phyloP scores from a whole-genome alignment of 2,797 vertebrate genomes.

The Micrastur ruficollis region DNA sequence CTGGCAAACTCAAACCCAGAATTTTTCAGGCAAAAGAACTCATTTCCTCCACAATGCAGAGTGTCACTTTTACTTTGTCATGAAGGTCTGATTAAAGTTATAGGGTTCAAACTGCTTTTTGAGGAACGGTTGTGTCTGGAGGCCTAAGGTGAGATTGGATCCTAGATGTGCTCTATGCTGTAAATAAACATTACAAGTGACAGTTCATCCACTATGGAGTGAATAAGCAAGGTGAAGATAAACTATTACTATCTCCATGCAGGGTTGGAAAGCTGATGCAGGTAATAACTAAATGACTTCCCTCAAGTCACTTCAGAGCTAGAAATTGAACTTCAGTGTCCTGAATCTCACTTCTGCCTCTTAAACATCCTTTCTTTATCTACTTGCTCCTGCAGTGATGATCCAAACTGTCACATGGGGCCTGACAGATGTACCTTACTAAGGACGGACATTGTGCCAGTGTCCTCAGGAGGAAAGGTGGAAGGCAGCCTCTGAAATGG shows the following conservation, averaged over 20 bases:
- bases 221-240: not conserved
- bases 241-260: not conserved
- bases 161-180: not conserved
- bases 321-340: not conserved
- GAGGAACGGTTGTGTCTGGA: not conserved
- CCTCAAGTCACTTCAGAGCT: not conserved
- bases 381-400: not conserved
- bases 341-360: not conserved
- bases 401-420: not conserved
- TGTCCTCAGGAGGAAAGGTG: not conserved
- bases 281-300: not conserved
- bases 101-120: not conserved
- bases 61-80: not conserved
- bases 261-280: not conserved
- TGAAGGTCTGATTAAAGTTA: not conserved
- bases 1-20: not conserved
- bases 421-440: not conserved
- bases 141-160: not conserved
- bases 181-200: not conserved
- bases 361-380: not conserved
- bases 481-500: not conserved
- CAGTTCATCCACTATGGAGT: not conserved
- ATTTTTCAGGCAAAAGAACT: not conserved
- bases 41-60: not conserved
- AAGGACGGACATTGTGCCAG: accelerated